Percentiles rank a stretch among this genome's conserved stretches.
Evolutionary conservation across 2,113 vertebrate genomes (phyloP).

Genomic region (Bufo gargarizans): DNA sequence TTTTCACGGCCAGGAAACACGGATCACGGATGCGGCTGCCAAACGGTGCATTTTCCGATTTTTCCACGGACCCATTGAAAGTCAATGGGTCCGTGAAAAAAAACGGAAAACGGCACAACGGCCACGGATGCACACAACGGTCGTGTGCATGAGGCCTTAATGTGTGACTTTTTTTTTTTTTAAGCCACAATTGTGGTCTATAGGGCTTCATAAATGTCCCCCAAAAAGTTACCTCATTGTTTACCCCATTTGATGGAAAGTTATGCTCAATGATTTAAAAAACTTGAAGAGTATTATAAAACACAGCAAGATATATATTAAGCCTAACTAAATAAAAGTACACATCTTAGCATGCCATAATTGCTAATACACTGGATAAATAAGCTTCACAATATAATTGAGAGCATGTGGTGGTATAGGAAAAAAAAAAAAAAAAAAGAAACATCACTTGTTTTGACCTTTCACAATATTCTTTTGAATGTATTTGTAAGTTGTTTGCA

Average conservation of each 20-base stretch:
- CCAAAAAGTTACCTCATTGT: neutral
- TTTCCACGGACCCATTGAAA: too few species aligned
- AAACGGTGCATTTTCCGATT: too few species aligned
- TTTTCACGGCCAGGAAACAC: too few species aligned
- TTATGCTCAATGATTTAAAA: neutral
- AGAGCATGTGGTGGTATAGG: neutral
- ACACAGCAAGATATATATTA: neutral
- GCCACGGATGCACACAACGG: too few species aligned
- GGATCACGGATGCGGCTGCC: too few species aligned
- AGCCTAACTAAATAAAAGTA: neutral
- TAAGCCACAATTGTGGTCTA: too few species aligned
- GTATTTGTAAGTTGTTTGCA: neutral
- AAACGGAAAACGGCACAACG: too few species aligned
- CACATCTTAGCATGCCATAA: neutral
- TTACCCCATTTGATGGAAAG: neutral
- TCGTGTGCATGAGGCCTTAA: too few species aligned
- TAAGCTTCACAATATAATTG: neutral
- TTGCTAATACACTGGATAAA: neutral
- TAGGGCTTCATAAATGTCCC: too few species aligned
- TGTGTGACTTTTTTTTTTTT: too few species aligned
- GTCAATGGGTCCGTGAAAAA: too few species aligned
- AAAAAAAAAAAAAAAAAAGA: neutral
- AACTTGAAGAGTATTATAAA: neutral
- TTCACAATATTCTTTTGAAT: neutral
- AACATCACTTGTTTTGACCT: neutral